Evolutionary conservation across 2,888 invertebrate species (phyloP).

Genomic region (Acanthosepion lycidas): DNA sequence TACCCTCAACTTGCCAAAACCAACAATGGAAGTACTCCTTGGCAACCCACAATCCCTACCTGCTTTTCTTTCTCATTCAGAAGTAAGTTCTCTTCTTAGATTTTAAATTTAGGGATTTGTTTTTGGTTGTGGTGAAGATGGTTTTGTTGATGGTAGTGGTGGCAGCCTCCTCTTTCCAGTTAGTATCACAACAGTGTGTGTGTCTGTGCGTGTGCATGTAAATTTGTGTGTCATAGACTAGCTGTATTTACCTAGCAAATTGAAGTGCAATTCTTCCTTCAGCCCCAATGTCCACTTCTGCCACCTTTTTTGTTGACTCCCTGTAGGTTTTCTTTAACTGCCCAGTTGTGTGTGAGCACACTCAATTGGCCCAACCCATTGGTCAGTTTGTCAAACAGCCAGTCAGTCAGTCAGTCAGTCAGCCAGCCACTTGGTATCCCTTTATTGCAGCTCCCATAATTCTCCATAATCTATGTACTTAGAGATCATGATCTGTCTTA

Average conservation of each 20-base stretch:
- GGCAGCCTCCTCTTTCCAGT: not conserved
- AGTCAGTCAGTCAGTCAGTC: constrained; percentile 37
- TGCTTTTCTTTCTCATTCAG: not conserved
- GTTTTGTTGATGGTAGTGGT: not conserved
- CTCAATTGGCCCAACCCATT: not conserved
- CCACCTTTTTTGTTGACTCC: not conserved
- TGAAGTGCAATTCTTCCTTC: not conserved
- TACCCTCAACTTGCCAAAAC: not conserved
- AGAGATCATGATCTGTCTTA: constrained; percentile 48
- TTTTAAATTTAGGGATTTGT: not conserved
- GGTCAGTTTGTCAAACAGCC: constrained; percentile 39
- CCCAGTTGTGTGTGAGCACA: not conserved
- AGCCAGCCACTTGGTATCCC: constrained; percentile 42
- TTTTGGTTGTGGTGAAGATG: not conserved
- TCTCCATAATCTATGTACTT: constrained; percentile 45
- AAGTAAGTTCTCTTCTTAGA: not conserved
- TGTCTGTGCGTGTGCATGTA: not conserved
- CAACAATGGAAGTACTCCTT: not conserved
- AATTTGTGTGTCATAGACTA: constrained; percentile 35
- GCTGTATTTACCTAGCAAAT: constrained; percentile 10
- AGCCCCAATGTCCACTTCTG: not conserved
- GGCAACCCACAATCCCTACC: not conserved
- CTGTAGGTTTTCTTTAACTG: not conserved
- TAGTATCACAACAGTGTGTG: not conserved
- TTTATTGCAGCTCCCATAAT: constrained; percentile 25